Conservation (phyloP, 2,888 invertebrate species). For the Acanthosepion lycidas region DNA sequence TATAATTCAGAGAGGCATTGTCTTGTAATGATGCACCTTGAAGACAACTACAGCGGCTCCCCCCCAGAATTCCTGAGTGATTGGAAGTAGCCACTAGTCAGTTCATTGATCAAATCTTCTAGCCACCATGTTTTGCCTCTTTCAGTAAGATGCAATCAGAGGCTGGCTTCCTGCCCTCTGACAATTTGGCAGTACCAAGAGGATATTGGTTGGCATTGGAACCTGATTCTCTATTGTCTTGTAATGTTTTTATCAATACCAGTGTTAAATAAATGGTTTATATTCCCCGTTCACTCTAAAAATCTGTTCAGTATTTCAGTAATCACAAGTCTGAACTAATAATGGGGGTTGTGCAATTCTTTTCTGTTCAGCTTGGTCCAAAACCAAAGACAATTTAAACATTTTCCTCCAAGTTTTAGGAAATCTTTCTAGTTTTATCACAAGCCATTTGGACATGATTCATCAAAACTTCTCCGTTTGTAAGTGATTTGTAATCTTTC, state of each 20-base stretch:
- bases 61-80: background rate
- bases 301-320: background rate
- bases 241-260: background rate
- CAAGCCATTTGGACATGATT: background rate
- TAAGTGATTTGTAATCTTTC: background rate
- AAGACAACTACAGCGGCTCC: background rate
- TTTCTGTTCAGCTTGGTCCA: background rate
- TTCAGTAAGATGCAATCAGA: background rate
- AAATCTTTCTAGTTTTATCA: background rate
- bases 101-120: background rate
- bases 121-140: constrained; percentile 9
- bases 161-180: constrained; percentile 33
- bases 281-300: background rate
- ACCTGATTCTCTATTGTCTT: background rate
- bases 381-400: background rate
- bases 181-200: constrained; percentile 22
- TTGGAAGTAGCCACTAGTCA: background rate
- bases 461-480: background rate
- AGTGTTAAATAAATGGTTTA: background rate
- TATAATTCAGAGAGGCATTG: background rate
- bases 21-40: background rate
- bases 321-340: background rate
- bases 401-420: background rate
- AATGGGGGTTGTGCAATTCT: background rate
- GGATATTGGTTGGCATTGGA: background rate